These are phyloP conservation scores for Orchesella flavescens DNA, from an alignment of 2,888 invertebrate species.

Conservation along the genomic window DNA sequence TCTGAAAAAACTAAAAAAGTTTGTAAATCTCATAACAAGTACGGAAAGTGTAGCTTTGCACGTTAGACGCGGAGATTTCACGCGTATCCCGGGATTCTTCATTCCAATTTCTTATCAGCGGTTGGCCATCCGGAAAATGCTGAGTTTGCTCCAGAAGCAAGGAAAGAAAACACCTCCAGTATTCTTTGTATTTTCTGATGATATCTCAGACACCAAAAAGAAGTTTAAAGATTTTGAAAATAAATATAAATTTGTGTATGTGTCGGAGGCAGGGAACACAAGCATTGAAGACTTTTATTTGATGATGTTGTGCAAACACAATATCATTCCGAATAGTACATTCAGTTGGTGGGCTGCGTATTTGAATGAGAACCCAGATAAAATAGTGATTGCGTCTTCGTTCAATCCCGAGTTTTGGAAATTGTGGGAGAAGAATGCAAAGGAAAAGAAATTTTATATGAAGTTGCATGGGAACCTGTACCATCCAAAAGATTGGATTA, in stretches of 20 bases:
- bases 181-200: conserved; percentile 39
- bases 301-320: conserved; percentile 36
- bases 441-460: not conserved
- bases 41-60: conserved; percentile 46
- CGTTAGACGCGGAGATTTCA: conserved; percentile 41
- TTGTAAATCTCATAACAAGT: not conserved
- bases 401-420: conserved; percentile 5
- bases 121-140: conserved; percentile 21
- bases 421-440: not conserved
- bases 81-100: not conserved
- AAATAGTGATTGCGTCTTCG: conserved; percentile 24
- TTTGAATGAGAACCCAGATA: conserved; percentile 9
- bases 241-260: not conserved
- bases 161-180: not conserved
- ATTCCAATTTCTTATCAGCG: conserved; percentile 13
- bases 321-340: conserved; percentile 41
- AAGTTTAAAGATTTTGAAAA: not conserved
- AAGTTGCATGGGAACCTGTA: not conserved
- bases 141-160: not conserved
- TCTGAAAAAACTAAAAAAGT: not conserved
- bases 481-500: not conserved
- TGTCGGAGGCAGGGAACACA: conserved; percentile 13
- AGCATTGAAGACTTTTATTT: conserved; percentile 45
- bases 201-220: not conserved
- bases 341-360: conserved; percentile 53